Conservation (phyloP, 2,113 vertebrate species). For the Odobenus rosmarus region DNA sequence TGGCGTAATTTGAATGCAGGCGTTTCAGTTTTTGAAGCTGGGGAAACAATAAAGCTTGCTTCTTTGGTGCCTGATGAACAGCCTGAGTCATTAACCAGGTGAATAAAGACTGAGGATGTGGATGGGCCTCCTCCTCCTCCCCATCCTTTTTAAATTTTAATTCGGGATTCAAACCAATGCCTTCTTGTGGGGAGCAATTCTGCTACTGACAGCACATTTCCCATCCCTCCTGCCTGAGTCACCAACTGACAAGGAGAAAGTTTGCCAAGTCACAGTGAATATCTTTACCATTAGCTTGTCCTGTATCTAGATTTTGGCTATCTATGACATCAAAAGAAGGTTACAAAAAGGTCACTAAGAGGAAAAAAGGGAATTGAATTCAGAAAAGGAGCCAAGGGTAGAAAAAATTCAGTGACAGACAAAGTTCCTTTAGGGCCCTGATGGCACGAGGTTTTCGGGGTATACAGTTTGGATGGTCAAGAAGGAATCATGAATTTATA, state of each 20-base stretch:
- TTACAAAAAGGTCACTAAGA: conserved; percentile 53
- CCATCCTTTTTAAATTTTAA: conserved; percentile 31
- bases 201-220: conserved; percentile 57
- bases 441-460: background rate
- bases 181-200: conserved; percentile 43
- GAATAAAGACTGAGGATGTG: conserved; percentile 31
- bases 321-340: conserved; percentile 45
- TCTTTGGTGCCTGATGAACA: conserved; percentile 55
- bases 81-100: conserved; percentile 49
- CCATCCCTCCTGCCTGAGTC: conserved; percentile 49
- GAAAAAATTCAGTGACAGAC: background rate
- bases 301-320: conserved; percentile 31
- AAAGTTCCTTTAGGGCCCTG: background rate
- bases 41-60: conserved; percentile 38
- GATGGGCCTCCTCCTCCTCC: background rate
- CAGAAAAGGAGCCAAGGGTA: background rate
- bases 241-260: conserved; percentile 43
- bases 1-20: conserved; percentile 60
- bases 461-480: background rate
- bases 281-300: conserved; percentile 32
- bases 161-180: conserved; percentile 23
- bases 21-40: conserved; percentile 43
- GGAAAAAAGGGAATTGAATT: conserved; percentile 22
- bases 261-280: conserved; percentile 61
- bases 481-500: background rate